Evolutionary conservation across 1,140 invertebrate species (phyloP).

Genomic region (Oryctes rhinoceros): DNA sequence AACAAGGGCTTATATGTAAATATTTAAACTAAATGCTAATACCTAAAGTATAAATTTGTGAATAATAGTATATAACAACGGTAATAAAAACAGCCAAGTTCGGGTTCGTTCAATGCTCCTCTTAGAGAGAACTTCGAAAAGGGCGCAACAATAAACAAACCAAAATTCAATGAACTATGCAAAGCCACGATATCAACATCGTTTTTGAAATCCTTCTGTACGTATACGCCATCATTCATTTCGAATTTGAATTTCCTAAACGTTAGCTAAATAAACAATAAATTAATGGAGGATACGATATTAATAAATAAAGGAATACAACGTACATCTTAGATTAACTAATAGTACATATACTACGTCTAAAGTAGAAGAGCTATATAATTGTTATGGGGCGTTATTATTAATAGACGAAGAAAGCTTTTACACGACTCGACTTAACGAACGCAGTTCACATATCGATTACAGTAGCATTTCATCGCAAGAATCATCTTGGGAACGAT

Average conservation of each 20-base stretch:
- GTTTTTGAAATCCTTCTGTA: not conserved
- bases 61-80: not conserved
- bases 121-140: not conserved
- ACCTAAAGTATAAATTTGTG: not conserved
- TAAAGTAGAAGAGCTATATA: slow-evolving; percentile 31
- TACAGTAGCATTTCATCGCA: slow-evolving; percentile 5
- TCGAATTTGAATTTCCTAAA: not conserved
- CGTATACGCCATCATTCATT: not conserved
- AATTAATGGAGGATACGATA: not conserved
- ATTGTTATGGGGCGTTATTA: not conserved
- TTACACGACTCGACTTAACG: slow-evolving; percentile 5
- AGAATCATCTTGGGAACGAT: not conserved
- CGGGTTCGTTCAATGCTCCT: not conserved
- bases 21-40: slow-evolving; percentile 19
- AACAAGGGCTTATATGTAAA: not conserved
- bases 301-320: slow-evolving; percentile 19
- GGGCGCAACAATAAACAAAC: too few relatives aligned
- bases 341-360: not conserved
- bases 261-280: slow-evolving; percentile 21
- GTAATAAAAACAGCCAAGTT: not conserved
- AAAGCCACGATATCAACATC: not conserved
- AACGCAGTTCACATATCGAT: not conserved
- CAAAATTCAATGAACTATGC: not conserved
- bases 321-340: slow-evolving; percentile 7
- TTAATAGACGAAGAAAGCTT: slow-evolving; percentile 19